Conservation (phyloP, 2,113 vertebrate species). For the Anoura caudifer region DNA sequence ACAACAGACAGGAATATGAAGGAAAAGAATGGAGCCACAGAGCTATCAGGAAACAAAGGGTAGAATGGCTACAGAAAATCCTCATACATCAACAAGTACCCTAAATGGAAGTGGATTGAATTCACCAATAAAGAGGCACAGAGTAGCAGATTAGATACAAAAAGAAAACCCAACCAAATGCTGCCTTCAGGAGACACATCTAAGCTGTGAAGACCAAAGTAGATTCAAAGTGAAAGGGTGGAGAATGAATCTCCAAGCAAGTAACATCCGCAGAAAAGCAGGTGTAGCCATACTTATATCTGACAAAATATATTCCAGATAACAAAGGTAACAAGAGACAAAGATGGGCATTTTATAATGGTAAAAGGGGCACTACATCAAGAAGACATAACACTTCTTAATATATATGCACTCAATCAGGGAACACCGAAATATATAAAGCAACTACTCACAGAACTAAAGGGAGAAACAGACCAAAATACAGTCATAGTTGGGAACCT, state of each 20-base stretch:
- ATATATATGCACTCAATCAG: background rate
- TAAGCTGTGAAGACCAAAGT: background rate
- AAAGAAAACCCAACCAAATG: too few species aligned
- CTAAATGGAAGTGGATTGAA: background rate
- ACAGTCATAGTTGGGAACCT: background rate
- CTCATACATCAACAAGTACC: background rate
- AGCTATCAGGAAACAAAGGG: background rate
- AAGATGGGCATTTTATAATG: background rate
- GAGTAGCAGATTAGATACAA: too few species aligned
- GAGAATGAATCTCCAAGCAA: background rate
- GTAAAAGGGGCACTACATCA: background rate
- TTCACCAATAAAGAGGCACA: too few species aligned
- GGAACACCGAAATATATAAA: background rate
- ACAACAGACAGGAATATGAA: background rate
- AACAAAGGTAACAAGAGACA: background rate
- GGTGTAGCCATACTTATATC: background rate
- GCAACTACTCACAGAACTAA: background rate
- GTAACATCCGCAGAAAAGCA: background rate
- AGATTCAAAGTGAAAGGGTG: background rate
- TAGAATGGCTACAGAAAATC: background rate
- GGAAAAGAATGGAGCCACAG: background rate
- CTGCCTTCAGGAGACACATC: too few species aligned
- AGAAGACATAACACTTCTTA: background rate
- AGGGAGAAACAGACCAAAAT: background rate
- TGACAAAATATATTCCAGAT: background rate